Evolutionary conservation across 1,140 invertebrate genomes (phyloP).

Genomic region (Diachasmimorpha longicaudata): DNA sequence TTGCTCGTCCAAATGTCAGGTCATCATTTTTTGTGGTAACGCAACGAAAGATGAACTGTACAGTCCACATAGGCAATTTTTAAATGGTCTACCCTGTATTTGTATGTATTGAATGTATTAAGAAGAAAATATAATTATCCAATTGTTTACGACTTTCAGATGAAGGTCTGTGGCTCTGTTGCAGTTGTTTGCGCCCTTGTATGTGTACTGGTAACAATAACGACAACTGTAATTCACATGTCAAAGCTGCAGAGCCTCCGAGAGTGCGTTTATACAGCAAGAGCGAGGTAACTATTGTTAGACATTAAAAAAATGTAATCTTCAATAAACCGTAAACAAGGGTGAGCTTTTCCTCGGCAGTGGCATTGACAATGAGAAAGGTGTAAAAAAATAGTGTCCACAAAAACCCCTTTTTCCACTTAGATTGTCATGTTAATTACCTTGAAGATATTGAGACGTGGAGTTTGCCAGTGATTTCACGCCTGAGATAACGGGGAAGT

Average conservation of each 20-base stretch:
- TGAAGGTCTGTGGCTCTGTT: constrained; percentile 84
- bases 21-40: no score
- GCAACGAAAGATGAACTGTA: no score
- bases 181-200: constrained; percentile 83
- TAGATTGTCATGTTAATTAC: constrained; percentile 15
- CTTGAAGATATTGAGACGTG: not conserved
- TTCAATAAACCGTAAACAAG: constrained; percentile 17
- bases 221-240: constrained; percentile 93
- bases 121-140: not conserved
- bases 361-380: not conserved
- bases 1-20: no score
- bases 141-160: constrained; percentile 65
- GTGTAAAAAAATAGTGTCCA: not conserved
- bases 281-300: constrained; percentile 47
- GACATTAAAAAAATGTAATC: constrained; percentile 14
- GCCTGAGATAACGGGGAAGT: not conserved
- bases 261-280: constrained; percentile 81
- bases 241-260: constrained; percentile 84
- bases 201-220: constrained; percentile 87
- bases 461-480: not conserved
- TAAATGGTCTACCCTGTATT: no score
- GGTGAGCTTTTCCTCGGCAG: not conserved
- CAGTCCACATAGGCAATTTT: no score
- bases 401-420: constrained; percentile 13
- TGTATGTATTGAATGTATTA: no score